Evolutionary conservation across 2,113 vertebrate species (phyloP), one percentile per base, ranked within the genome.

Genomic region (Bubalus kerabau): DNA sequence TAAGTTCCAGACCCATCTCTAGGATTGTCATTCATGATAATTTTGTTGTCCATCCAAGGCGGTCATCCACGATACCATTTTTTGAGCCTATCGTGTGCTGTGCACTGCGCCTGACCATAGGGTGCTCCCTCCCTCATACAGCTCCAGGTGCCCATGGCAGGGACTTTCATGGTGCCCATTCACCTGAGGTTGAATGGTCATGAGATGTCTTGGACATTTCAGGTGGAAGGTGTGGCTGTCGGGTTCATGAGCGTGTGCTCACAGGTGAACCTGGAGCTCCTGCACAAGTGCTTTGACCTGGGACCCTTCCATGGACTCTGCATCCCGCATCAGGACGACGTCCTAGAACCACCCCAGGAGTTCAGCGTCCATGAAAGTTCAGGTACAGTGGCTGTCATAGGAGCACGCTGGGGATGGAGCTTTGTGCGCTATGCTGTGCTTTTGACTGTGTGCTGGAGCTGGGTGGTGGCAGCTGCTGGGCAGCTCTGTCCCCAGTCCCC

Each of bases 211-310:
- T 97, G 95, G 92, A 0, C 98, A 3, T 99, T 98, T 85, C 98
- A 99, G 99, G 99, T 98, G 92, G 98, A 98, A 46, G 99, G 98
- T 26, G 36, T 36, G 24, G 98, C 98, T 10, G 99, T 99, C 0
- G 99, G 99, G 24, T 99, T 99, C 97, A 99, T 99, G 98, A 99
- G 98, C 1, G 95, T 99, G 30, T 99, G 98, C 43, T 98, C 98
- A 2, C 96, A 98, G 0, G 98, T 99, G 43, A 98, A 99, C 40
- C 1, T 99, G 92, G 87, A 98, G 28, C 88, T 98, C 76, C 97
- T 99, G n/a, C 98, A 98, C 16, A 88, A 98, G 4, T 99, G 98
- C 97, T 99, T 99, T 97, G 98, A 99, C 46, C 95, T 99, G 19
- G 97, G 98, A 0, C 99, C 98, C 54, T 99, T 99, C 96, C 98